These are phyloP conservation scores for Columbina picui DNA, from an alignment of 2,113 vertebrate species.

Conservation along the genomic window DNA sequence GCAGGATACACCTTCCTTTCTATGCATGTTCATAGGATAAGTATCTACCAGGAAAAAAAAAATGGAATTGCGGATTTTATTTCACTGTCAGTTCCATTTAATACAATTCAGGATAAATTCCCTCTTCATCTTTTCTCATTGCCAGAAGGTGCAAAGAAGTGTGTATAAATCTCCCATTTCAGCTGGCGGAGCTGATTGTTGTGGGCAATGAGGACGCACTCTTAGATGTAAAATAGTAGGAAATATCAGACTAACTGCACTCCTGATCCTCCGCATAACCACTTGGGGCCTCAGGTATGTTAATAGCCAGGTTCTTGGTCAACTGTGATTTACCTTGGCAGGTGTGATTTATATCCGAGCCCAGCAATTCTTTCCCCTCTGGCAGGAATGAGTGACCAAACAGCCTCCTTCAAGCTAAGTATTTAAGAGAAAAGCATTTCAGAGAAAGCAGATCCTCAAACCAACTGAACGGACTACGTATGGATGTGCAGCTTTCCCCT, in stretches of 20 bases:
- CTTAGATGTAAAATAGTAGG: background rate
- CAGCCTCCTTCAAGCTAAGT: background rate
- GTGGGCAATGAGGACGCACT: background rate
- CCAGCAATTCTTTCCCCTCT: background rate
- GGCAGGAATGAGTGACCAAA: slow-evolving; percentile 17
- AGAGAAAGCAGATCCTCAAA: background rate
- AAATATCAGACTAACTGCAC: background rate
- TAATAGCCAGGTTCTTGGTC: background rate
- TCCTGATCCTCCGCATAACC: background rate
- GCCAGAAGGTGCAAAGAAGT: background rate
- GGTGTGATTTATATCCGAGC: background rate
- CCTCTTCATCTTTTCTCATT: background rate
- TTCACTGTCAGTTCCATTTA: background rate
- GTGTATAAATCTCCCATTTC: background rate
- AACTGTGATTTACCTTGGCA: slow-evolving; percentile 48
- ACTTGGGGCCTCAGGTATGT: background rate
- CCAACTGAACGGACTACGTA: background rate
- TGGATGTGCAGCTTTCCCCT: background rate
- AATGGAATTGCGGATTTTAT: background rate
- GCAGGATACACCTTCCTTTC: background rate
- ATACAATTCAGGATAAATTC: background rate
- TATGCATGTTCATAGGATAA: background rate
- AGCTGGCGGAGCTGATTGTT: background rate
- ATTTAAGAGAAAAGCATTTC: background rate
- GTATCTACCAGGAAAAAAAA: background rate